Evolutionary conservation across 1,140 invertebrate species (phyloP).

Genomic region (Aphis craccivora): DNA sequence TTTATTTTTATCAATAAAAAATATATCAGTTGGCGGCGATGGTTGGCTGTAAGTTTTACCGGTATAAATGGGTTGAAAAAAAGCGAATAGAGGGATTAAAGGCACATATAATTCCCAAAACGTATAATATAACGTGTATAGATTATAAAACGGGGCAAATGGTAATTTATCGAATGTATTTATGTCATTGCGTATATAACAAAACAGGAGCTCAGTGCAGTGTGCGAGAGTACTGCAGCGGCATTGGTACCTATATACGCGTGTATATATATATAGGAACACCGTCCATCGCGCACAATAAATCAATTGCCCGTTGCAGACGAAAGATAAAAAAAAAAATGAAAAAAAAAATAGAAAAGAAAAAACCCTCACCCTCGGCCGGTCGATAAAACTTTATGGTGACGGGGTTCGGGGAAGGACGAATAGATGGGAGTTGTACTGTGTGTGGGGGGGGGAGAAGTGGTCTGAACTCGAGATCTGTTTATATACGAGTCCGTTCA

Average conservation of each 20-base stretch:
- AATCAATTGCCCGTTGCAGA: conserved; percentile 47
- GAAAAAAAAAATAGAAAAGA: background rate
- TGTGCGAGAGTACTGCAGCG: background rate
- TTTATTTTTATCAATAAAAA: background rate
- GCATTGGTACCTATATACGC: background rate
- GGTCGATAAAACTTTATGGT: conserved; percentile 14
- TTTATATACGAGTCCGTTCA: background rate
- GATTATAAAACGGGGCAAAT: conserved; percentile 33
- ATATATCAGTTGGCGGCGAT: background rate
- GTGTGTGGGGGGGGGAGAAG: background rate
- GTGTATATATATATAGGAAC: too few relatives aligned
- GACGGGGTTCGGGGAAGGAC: background rate
- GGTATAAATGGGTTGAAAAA: background rate
- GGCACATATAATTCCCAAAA: background rate
- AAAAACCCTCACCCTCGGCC: background rate
- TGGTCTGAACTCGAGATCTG: background rate
- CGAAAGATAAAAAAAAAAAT: conserved; percentile 37
- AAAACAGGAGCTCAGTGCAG: background rate
- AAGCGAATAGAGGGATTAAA: background rate
- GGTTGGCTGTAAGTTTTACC: background rate
- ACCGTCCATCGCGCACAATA: conserved; percentile 12
- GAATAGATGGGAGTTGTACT: too few relatives aligned
- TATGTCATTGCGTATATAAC: conserved; percentile 9
- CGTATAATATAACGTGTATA: background rate
- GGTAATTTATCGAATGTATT: conserved; percentile 47